Percentiles rank a stretch among this genome's conserved stretches.
Evolutionary conservation across 2,888 invertebrate genomes (phyloP).

Genomic region (Drosophila neotestacea): DNA sequence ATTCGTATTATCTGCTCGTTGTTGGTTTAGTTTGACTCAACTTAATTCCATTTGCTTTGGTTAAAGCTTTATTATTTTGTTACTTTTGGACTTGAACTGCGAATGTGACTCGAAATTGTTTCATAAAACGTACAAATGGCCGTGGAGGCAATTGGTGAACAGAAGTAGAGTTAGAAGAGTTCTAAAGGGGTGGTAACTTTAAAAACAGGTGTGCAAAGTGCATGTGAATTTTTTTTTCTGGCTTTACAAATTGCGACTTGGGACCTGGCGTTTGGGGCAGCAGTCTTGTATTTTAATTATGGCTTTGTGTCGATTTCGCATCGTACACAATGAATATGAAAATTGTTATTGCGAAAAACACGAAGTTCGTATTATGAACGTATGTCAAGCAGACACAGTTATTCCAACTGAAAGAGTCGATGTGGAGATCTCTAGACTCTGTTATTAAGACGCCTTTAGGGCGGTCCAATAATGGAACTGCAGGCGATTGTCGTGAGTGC

Average conservation of each 20-base stretch:
- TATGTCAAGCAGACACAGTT: conserved; percentile 40
- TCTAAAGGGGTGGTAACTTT: conserved; percentile 1
- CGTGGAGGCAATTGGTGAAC: conserved; percentile 30
- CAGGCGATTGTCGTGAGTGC: conserved; percentile 24
- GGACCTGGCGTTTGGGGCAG: conserved; percentile 62
- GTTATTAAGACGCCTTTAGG: conserved; percentile 22
- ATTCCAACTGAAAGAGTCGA: conserved; percentile 15
- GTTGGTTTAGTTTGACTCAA: conserved; percentile 33
- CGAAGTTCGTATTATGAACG: neutral
- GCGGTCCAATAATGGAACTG: conserved; percentile 23
- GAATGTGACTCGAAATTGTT: conserved; percentile 70
- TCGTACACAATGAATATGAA: conserved; percentile 32
- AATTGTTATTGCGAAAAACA: neutral
- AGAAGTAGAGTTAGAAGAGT: neutral
- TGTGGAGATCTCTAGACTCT: conserved; percentile 12
- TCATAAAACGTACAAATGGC: conserved; percentile 74
- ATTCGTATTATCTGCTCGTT: conserved; percentile 52
- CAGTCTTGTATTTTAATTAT: conserved; percentile 72
- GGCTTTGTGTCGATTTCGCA: conserved; percentile 58
- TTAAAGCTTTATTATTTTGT: conserved; percentile 35
- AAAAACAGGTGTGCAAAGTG: conserved; percentile 71
- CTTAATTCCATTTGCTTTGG: conserved; percentile 16
- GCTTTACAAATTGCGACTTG: conserved; percentile 42
- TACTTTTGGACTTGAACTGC: conserved; percentile 43
- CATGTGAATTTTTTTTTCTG: conserved; percentile 53